phyloP scores from a whole-genome alignment of 2,113 vertebrate genomes.

The Poeciliopsis retropinna region DNA sequence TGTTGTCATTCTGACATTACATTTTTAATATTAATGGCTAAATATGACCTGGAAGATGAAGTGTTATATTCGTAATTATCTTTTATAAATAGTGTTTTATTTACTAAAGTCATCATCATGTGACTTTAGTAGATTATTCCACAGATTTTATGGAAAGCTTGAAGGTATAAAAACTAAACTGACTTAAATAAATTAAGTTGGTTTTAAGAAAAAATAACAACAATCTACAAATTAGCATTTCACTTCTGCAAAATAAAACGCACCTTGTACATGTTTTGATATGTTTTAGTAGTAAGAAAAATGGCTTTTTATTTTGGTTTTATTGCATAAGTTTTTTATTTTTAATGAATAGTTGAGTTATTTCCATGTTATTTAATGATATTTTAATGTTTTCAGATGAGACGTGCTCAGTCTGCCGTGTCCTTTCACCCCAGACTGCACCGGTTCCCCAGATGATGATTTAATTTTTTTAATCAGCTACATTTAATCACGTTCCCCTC shows the following conservation, averaged over 20 bases:
- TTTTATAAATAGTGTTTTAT: background rate
- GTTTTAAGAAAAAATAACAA: background rate
- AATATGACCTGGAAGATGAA: too few species aligned
- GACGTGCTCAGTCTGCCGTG: background rate
- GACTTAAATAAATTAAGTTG: background rate
- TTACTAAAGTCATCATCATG: background rate
- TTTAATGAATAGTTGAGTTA: background rate
- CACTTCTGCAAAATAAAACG: too few species aligned
- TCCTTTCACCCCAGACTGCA: background rate
- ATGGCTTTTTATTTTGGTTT: background rate
- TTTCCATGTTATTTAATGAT: background rate
- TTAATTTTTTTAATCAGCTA: background rate
- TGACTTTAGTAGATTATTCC: background rate
- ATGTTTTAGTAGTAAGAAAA: background rate
- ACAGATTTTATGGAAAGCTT: background rate
- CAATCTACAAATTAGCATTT: background rate
- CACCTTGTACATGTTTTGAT: background rate
- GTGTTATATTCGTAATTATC: too few species aligned
- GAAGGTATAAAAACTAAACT: background rate
- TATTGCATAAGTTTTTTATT: background rate
- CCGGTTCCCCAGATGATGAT: background rate
- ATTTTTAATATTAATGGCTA: too few species aligned
- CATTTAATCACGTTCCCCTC: background rate
- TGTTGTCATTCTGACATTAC: too few species aligned
- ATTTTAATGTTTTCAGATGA: background rate